Base-by-base conservation (phyloP, 2,797 vertebrate genomes). In the Furcifer pardalis region DNA sequence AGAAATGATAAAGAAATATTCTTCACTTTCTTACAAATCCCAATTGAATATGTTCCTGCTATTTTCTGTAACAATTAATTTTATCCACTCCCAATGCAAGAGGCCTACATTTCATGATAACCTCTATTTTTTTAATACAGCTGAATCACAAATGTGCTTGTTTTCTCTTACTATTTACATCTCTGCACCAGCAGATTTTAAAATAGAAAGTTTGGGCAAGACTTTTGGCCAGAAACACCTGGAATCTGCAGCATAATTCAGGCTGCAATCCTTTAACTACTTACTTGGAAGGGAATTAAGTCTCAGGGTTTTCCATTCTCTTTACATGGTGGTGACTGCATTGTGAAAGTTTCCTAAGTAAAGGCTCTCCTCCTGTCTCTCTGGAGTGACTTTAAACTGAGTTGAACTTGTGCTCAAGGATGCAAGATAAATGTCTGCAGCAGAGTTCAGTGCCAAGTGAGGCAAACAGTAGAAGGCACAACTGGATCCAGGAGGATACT, bases 101-200 rank as follows among this genome's bases (percentile, higher is more conserved):
- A 68, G 63, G 19, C 77, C 77, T 79, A 69, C 19, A 83, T 75
- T 79, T 83, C 62, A n/a, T 68, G 7, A 46, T 62, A 27, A 59
- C 77, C 85, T 74, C 42, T 62, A 68, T 19, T 19, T 66, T 86
- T 82, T 72, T 44, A 69, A 30, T 56, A 73, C 49, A 80, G 69
- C 72, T 42, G 71, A 74, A 74, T 56, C 44, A 74, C 32, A 35
- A 62, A 71, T 35, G 12, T 62, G 23, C 7, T 42, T 84, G 35
- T 52, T 73, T 66, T 73, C n/a, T 25, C 32, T 65, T 63, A 23
- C 19, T 56, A 17, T 17, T 25, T 73, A 32, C 19, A 7, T 15
- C 52, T 72, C 27, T 46, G 42, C 32, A 56, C 35, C 7, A 32
- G 7, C 12, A 79, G 32, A 68, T 79, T 84, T 44, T 17, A 40